Conservation (phyloP, 1,140 invertebrate species). For the Protaetia brevitarsis region DNA sequence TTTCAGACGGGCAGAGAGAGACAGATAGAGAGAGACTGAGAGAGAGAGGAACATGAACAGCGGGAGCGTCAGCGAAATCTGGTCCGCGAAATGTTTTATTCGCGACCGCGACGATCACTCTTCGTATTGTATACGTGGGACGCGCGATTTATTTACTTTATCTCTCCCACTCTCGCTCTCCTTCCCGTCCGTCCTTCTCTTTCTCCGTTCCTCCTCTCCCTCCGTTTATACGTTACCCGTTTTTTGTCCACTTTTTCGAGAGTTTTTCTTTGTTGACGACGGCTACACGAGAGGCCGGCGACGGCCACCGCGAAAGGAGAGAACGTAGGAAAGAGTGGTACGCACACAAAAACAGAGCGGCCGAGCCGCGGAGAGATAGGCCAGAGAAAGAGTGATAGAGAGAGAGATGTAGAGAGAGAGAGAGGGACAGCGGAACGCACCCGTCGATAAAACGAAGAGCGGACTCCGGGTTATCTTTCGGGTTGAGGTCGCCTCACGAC, state of each 20-base stretch:
- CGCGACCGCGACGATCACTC: constrained; percentile 1
- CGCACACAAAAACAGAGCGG: constrained; percentile 6
- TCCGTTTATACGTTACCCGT: no score
- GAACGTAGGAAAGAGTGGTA: constrained; percentile 1
- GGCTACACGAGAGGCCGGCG: neutral
- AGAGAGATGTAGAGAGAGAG: neutral
- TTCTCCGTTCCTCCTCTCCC: neutral
- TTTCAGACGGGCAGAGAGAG: neutral
- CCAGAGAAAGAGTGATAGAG: neutral
- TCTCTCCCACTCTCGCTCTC: neutral
- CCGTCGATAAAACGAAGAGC: constrained; percentile 22
- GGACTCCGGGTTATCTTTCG: constrained; percentile 38
- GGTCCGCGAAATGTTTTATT: neutral
- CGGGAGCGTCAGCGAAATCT: neutral
- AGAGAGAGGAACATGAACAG: no score
- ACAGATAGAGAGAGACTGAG: no score
- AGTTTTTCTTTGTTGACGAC: constrained; percentile 16
- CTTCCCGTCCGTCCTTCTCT: neutral
- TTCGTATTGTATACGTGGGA: constrained; percentile 1
- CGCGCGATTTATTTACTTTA: constrained; percentile 11
- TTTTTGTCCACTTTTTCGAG: constrained; percentile 15
- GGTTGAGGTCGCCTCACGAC: constrained; percentile 39
- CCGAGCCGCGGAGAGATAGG: neutral
- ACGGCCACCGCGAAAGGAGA: constrained; percentile 18
- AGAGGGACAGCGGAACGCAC: constrained; percentile 13